phyloP scores from a whole-genome alignment of 2,113 vertebrate species.

The Athene noctua region DNA sequence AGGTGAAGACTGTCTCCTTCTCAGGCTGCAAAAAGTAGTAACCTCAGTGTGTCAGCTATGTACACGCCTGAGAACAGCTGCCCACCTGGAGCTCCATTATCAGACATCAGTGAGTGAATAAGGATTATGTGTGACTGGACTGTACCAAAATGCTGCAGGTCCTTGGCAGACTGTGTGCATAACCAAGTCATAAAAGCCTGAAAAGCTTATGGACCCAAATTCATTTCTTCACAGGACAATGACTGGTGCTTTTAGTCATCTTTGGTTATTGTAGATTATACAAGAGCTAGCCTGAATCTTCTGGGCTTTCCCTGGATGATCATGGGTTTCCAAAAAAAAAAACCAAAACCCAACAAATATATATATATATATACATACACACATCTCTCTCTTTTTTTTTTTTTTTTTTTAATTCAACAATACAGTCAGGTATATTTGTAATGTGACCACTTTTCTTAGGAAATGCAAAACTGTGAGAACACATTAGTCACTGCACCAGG shows the following conservation, averaged over 20 bases:
- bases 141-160: background rate
- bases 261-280: background rate
- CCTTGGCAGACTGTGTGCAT: background rate
- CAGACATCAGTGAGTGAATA: background rate
- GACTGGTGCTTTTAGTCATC: background rate
- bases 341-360: background rate
- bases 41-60: background rate
- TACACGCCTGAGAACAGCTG: background rate
- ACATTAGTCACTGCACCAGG: background rate
- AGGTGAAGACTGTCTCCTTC: background rate
- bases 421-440: background rate
- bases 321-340: background rate
- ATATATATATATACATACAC: fast-evolving
- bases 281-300: background rate
- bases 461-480: background rate
- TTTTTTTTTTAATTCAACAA: background rate
- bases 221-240: background rate
- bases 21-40: background rate
- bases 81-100: background rate
- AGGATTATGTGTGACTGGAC: background rate
- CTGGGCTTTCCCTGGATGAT: background rate
- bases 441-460: background rate
- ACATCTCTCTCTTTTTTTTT: too few species aligned
- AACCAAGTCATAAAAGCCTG: background rate
- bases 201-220: background rate